Percentiles rank a stretch among this genome's conserved stretches.
These are phyloP conservation scores for Panzeria rudis DNA, from an alignment of 2,888 invertebrate genomes.

Conservation along the genomic window DNA sequence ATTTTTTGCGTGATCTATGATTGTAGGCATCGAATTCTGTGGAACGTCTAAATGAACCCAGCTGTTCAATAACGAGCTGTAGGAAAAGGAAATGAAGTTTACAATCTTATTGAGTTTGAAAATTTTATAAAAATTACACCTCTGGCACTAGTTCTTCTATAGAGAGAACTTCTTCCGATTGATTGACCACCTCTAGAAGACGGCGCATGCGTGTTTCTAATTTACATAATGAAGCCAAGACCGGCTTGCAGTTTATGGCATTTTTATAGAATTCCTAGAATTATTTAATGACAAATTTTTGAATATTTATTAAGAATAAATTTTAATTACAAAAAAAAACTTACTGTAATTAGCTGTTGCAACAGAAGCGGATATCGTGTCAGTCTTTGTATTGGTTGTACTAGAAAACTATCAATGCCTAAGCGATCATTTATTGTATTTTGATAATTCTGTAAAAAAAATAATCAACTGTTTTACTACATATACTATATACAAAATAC, in stretches of 20 bases:
- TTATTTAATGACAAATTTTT: not conserved
- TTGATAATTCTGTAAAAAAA: constrained; percentile 77
- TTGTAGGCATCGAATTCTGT: constrained; percentile 82
- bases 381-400: constrained; percentile 84
- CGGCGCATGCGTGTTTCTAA: constrained; percentile 82
- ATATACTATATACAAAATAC: not conserved
- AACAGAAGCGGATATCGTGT: constrained; percentile 83
- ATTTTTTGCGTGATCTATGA: constrained; percentile 80
- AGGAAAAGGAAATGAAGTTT: not conserved
- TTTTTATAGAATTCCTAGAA: constrained; percentile 81
- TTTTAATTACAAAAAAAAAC: constrained; percentile 32
- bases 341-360: constrained; percentile 82
- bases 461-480: too few species aligned
- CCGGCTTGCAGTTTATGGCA: constrained; percentile 82
- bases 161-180: constrained; percentile 81
- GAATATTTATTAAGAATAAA: not conserved
- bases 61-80: constrained; percentile 79
- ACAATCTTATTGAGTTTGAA: not conserved
- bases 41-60: constrained; percentile 81
- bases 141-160: constrained; percentile 81
- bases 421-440: constrained; percentile 82
- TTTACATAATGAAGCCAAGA: constrained; percentile 81
- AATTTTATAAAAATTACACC: constrained; percentile 72
- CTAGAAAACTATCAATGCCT: constrained; percentile 83
- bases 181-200: constrained; percentile 81